These are phyloP conservation scores for Neostethus bicornis DNA, from an alignment of 2,797 vertebrate species.

Conservation along the genomic window DNA sequence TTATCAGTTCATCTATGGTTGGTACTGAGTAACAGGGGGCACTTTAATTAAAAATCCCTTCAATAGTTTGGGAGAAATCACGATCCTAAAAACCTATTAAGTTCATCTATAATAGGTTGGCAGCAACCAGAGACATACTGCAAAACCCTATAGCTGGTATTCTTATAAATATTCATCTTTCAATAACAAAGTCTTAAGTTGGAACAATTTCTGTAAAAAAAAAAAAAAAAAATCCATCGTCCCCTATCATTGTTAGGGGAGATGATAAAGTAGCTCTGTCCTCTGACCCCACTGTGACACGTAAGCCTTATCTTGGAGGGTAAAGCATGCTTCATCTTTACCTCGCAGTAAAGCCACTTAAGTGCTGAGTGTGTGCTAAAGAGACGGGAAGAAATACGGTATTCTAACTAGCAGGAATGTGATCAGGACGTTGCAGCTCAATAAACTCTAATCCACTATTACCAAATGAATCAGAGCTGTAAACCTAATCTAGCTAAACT, in stretches of 20 bases:
- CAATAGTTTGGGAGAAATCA: no score
- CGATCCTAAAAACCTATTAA: no score
- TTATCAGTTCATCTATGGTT: no score
- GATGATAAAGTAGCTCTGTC: slow-evolving; percentile 37
- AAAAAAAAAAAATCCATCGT: background rate
- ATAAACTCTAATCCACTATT: slow-evolving; percentile 38
- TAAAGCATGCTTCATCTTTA: slow-evolving; percentile 59
- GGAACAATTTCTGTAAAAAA: background rate
- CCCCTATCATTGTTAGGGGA: slow-evolving; percentile 1
- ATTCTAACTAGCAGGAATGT: slow-evolving; percentile 26
- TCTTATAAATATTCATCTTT: background rate
- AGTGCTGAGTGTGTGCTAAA: slow-evolving; percentile 41
- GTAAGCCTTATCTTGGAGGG: slow-evolving; percentile 45
- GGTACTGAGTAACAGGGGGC: no score
- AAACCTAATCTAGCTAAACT: slow-evolving; percentile 1
- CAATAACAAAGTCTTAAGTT: background rate
- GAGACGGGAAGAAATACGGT: slow-evolving; percentile 18
- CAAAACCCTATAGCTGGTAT: background rate
- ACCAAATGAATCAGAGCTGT: slow-evolving; percentile 33
- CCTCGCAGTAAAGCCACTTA: slow-evolving; percentile 73
- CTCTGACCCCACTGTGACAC: slow-evolving; percentile 29
- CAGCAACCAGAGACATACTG: background rate
- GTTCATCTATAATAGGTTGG: slow-evolving; percentile 1
- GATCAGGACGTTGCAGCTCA: slow-evolving; percentile 36
- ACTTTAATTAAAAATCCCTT: no score